Base-by-base conservation (phyloP, 2,888 invertebrate species). In the Leptopilina myrica region DNA sequence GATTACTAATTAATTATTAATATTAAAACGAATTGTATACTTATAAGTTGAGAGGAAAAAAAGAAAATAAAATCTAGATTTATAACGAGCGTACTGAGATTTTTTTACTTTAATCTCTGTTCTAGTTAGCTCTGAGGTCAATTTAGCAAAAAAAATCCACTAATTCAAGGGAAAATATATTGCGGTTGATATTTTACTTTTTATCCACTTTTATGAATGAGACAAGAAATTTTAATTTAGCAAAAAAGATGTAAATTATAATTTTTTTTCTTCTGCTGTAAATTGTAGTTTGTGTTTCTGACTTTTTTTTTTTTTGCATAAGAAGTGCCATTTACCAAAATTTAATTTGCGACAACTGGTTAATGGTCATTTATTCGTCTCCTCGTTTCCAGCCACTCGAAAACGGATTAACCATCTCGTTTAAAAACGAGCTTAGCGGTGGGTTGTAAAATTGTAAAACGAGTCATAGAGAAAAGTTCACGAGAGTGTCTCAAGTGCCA, bases 171-270 rank as follows among this genome's bases (percentile, higher is more conserved):
- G 62, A 9, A 15, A 62, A 62, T 62, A 62, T 15, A 62, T 62
- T 20, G 62, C 9, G 20, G 7, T 9, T 20, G n/a, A 62, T 62
- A 62, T 62, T 62, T 62, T n/a, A 62, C 15, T 15, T 62, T 62
- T 59, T 59, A 3, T 62, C 7, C 20, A 8, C 49, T 9, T 49
- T 49, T 62, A 4, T 15, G 20, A 15, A 9, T 20, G 6, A 20
- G 20, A 9, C 62, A 20, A 62, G 9, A 62, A 62, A 9, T 62
- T 62, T 62, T 2, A 62, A 20, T 62, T n/a, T 20, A 20, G 92
- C 81, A 83, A 79, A 84, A 33, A 33, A 65, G 81, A 49, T 20
- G 95, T 81, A 82, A 79, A 84, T 81, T 64, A 43, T 81, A 33
- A 11, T 49, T 46, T 9, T 26, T 15, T 1, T n/a, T n/a, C n/a